Evolutionary conservation across 2,113 vertebrate genomes (phyloP).

Genomic region (Prietella phreatophila): DNA sequence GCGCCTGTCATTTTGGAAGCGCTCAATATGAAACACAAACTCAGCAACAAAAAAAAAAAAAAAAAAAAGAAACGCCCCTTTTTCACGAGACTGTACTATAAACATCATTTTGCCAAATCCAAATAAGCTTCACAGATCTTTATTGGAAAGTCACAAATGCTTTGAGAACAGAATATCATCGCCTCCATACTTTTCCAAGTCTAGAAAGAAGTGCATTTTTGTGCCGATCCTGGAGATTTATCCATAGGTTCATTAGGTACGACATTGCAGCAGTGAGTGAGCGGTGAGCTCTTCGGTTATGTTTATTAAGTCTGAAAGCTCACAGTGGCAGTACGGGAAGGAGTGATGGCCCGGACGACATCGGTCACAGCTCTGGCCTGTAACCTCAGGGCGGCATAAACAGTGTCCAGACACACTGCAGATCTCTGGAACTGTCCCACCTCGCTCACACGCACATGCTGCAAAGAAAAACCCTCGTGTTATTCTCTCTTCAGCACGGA

Average conservation of each 20-base stretch:
- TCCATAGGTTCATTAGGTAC: background rate
- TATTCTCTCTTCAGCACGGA: background rate
- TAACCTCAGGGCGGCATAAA: conserved; percentile 75
- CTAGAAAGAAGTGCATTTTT: background rate
- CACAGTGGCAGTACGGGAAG: conserved; percentile 82
- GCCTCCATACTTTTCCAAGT: background rate
- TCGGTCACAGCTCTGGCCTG: conserved; percentile 75
- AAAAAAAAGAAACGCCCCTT: too few relatives aligned
- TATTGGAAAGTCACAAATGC: background rate
- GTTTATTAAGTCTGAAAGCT: conserved; percentile 51
- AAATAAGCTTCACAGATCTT: too few relatives aligned
- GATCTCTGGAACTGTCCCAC: conserved; percentile 68
- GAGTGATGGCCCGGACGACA: conserved; percentile 77
- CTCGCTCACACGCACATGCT: conserved; percentile 80
- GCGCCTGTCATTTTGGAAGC: too few relatives aligned
- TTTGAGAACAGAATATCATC: background rate
- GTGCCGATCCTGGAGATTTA: background rate
- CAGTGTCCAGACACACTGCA: conserved; percentile 78
- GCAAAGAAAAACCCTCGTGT: conserved; percentile 43
- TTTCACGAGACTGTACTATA: too few relatives aligned
- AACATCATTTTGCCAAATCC: too few relatives aligned
- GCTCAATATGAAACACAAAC: too few relatives aligned
- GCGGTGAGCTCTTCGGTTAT: background rate
- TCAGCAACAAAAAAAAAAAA: too few relatives aligned
- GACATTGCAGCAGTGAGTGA: background rate